Evolutionary conservation across 2,797 vertebrate genomes (phyloP).

Genomic region (Carapus acus): DNA sequence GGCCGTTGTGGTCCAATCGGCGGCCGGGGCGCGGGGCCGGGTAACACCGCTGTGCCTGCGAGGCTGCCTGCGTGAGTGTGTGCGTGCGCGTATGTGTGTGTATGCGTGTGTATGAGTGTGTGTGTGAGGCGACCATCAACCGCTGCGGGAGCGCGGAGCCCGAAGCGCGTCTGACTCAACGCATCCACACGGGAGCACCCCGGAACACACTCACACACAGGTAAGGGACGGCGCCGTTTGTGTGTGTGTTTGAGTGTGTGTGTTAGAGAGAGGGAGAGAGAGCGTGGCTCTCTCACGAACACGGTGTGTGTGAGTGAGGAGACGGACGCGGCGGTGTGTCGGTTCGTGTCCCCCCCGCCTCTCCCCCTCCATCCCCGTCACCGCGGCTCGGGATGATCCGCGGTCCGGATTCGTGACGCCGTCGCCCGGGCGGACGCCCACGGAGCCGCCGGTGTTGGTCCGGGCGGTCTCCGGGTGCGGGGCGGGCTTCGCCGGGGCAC

Average conservation of each 20-base stretch:
- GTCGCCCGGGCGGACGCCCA: conserved; percentile 3
- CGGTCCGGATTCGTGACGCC: conserved; percentile 51
- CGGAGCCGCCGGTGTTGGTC: too few relatives aligned
- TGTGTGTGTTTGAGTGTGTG: too few relatives aligned
- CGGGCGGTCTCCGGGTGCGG: neutral
- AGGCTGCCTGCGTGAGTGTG: conserved; percentile 38
- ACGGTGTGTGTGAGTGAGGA: conserved; percentile 10
- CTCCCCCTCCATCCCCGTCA: conserved; percentile 18
- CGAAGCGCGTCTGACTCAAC: conserved; percentile 35
- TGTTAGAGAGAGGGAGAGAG: too few relatives aligned
- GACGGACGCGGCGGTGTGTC: conserved; percentile 17
- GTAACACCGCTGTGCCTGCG: conserved; percentile 49
- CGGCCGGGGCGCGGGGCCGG: conserved; percentile 35
- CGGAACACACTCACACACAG: conserved; percentile 65
- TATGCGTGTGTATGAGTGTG: conserved; percentile 39
- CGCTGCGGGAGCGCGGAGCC: conserved; percentile 39
- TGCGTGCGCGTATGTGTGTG: conserved; percentile 51
- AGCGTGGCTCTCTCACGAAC: neutral
- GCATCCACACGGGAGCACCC: conserved; percentile 29
- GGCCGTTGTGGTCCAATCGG: conserved; percentile 56
- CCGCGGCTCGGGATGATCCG: conserved; percentile 31
- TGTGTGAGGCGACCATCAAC: conserved; percentile 42
- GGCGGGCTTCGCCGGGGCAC: neutral
- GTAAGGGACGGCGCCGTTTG: conserved; percentile 43
- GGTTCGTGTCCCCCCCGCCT: conserved; percentile 1